phyloP scores from a whole-genome alignment of 2,113 vertebrate species.

The Brienomyrus longianalis region DNA sequence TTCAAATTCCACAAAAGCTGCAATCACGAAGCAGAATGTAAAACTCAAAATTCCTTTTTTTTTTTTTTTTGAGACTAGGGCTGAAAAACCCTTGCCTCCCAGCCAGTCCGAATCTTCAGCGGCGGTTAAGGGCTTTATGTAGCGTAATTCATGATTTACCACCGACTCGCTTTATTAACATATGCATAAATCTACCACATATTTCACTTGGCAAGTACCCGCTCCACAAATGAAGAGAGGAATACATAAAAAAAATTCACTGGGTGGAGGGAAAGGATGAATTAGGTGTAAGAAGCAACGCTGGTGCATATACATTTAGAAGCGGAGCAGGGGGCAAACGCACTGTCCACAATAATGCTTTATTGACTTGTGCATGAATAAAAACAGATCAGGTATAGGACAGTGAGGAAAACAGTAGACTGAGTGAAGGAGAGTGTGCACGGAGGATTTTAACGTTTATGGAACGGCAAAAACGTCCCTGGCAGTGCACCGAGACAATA shows the following conservation, averaged over 20 bases:
- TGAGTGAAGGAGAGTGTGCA: not conserved
- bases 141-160: not conserved
- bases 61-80: not conserved
- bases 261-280: not conserved
- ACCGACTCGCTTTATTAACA: not conserved
- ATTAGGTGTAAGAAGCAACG: not conserved
- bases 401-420: not conserved
- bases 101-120: not conserved
- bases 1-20: not conserved
- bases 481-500: not conserved
- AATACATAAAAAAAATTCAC: not conserved
- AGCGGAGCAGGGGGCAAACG: not conserved
- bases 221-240: not conserved
- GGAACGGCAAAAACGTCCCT: not conserved
- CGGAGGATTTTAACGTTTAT: not conserved
- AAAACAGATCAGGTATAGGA: not conserved
- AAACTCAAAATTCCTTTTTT: not conserved
- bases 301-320: not conserved
- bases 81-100: not conserved
- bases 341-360: not conserved
- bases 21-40: not conserved
- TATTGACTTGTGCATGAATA: not conserved
- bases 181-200: slow-evolving; percentile 12
- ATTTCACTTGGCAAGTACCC: not conserved
- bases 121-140: not conserved